Evolutionary conservation across 2,888 invertebrate genomes (phyloP).

Genomic region (Sceliomorpha sp.): DNA sequence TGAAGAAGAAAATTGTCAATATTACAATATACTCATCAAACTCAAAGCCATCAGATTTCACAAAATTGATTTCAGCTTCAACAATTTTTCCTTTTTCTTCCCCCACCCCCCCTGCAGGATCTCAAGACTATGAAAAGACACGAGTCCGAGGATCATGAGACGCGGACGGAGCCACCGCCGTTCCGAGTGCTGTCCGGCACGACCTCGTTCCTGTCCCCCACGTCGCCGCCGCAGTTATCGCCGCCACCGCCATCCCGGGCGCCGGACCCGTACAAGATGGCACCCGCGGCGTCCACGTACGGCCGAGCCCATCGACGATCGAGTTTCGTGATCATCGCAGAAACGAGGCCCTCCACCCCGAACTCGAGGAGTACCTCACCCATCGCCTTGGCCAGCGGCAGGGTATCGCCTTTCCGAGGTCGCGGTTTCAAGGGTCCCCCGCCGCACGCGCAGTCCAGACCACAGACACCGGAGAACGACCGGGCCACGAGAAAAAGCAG

Average conservation of each 20-base stretch:
- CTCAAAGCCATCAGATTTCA: too few relatives aligned
- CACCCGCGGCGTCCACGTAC: conserved; percentile 66
- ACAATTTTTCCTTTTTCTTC: too few relatives aligned
- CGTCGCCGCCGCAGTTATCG: conserved; percentile 50
- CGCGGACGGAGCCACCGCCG: conserved; percentile 60
- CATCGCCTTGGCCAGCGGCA: conserved; percentile 80
- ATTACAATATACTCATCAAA: too few relatives aligned
- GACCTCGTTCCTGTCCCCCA: conserved; percentile 61
- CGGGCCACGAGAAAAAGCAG: conserved; percentile 37
- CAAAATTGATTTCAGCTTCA: too few relatives aligned
- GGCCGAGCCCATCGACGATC: conserved; percentile 84
- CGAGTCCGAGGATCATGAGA: conserved; percentile 47
- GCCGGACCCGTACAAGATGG: conserved; percentile 77
- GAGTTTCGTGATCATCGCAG: conserved; percentile 86
- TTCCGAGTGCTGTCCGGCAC: conserved; percentile 71
- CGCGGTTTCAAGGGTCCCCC: conserved; percentile 82
- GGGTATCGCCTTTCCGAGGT: conserved; percentile 84
- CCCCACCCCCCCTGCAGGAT: conserved; percentile 10
- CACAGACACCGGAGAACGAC: conserved; percentile 81
- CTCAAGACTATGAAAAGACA: conserved; percentile 50
- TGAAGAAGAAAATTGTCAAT: too few relatives aligned
- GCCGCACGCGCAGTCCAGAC: conserved; percentile 81
- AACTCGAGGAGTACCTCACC: conserved; percentile 81
- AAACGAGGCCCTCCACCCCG: conserved; percentile 81
- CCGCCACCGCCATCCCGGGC: conserved; percentile 73